Evolutionary conservation across 2,797 vertebrate genomes (phyloP).

Genomic region (Myotis myotis): DNA sequence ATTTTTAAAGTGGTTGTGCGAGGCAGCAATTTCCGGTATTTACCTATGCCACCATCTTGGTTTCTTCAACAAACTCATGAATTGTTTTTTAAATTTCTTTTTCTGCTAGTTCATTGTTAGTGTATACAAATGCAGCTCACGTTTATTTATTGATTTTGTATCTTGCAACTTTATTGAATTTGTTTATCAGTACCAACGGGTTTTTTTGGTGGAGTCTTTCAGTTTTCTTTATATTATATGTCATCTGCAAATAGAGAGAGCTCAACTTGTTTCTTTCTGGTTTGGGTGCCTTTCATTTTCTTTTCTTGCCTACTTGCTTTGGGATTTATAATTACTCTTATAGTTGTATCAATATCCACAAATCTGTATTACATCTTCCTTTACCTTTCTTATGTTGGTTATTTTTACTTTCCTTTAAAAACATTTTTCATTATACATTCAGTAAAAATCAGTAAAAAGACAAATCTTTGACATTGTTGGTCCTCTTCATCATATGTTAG

Average conservation of each 20-base stretch:
- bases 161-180: not conserved
- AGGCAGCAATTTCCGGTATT: too few species aligned
- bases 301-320: not conserved
- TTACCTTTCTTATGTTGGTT: not conserved
- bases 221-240: not conserved
- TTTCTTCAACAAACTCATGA: too few species aligned
- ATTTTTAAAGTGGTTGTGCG: too few species aligned
- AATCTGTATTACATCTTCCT: not conserved
- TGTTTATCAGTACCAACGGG: not conserved
- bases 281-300: not conserved
- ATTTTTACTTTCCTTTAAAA: not conserved
- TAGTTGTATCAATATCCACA: not conserved
- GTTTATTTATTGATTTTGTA: not conserved
- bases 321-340: not conserved
- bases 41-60: too few species aligned
- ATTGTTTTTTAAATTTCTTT: not conserved
- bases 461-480: not conserved
- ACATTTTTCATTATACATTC: not conserved
- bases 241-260: not conserved
- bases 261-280: not conserved
- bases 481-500: not conserved
- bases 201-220: not conserved
- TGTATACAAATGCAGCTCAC: not conserved
- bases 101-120: not conserved
- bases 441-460: not conserved